Conservation (phyloP, 2,113 vertebrate genomes). For the Ceyx cyanopectus region DNA sequence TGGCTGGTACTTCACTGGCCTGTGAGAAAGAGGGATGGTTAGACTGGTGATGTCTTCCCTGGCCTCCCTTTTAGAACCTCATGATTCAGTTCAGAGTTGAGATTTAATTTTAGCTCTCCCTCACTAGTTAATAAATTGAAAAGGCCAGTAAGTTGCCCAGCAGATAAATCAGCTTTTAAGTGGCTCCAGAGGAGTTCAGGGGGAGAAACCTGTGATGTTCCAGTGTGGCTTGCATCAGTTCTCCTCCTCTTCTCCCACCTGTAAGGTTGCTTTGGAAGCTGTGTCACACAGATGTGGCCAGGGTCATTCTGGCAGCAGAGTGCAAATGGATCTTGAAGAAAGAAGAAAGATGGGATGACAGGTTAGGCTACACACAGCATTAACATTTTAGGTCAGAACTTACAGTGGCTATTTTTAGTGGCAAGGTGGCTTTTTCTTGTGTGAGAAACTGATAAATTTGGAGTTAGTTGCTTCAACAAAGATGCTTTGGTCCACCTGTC, state of each 20-base stretch:
- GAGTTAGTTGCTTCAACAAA: background rate
- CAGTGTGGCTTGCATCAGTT: background rate
- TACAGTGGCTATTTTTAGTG: background rate
- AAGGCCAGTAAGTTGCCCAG: background rate
- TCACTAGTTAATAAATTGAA: background rate
- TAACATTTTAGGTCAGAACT: background rate
- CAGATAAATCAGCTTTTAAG: background rate
- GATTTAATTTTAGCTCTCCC: conserved; percentile 1
- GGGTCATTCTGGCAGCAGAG: background rate
- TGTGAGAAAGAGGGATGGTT: background rate
- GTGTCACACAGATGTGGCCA: background rate
- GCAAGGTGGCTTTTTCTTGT: background rate
- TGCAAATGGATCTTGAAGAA: background rate
- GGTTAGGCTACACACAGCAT: background rate
- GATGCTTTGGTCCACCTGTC: background rate
- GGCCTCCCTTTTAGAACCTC: background rate
- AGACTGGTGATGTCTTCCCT: background rate
- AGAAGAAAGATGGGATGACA: background rate
- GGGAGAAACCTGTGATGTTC: background rate
- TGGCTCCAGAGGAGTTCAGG: background rate
- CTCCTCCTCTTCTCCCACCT: background rate
- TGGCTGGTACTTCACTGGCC: background rate
- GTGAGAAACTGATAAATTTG: background rate
- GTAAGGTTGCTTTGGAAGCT: background rate
- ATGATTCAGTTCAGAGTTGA: background rate